Evolutionary conservation across 2,113 vertebrate species (phyloP).

Genomic region (Urocitellus parryii): DNA sequence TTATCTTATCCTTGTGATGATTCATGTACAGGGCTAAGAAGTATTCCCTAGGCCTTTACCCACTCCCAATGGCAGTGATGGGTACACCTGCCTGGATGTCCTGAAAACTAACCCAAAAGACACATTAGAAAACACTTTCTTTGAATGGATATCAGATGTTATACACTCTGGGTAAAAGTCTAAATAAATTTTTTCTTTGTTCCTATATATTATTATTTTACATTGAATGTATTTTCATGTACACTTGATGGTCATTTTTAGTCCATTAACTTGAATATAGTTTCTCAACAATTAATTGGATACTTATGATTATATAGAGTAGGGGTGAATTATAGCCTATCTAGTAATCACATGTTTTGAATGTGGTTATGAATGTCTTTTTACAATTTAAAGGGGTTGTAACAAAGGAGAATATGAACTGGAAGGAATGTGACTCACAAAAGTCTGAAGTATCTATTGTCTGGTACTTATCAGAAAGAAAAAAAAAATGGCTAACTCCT

Average conservation of each 20-base stretch:
- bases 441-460: neutral
- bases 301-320: conserved; percentile 39
- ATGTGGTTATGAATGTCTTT: conserved; percentile 20
- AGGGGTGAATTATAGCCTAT: neutral
- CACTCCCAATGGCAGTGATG: neutral
- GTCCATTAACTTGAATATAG: conserved; percentile 29
- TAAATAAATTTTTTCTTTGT: conserved; percentile 12
- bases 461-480: neutral
- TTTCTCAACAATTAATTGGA: conserved; percentile 46
- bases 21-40: conserved; percentile 2
- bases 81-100: neutral
- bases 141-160: neutral
- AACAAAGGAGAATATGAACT: neutral
- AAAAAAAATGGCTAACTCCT: neutral
- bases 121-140: neutral
- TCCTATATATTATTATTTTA: neutral
- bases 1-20: neutral
- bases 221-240: conserved; percentile 36
- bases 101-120: conserved; percentile 46
- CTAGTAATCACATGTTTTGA: conserved; percentile 9
- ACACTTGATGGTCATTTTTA: neutral
- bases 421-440: neutral
- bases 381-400: neutral
- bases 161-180: conserved; percentile 24
- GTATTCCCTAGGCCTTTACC: neutral